These are phyloP conservation scores for Chromis chromis DNA, from an alignment of 2,797 vertebrate species.

Conservation along the genomic window DNA sequence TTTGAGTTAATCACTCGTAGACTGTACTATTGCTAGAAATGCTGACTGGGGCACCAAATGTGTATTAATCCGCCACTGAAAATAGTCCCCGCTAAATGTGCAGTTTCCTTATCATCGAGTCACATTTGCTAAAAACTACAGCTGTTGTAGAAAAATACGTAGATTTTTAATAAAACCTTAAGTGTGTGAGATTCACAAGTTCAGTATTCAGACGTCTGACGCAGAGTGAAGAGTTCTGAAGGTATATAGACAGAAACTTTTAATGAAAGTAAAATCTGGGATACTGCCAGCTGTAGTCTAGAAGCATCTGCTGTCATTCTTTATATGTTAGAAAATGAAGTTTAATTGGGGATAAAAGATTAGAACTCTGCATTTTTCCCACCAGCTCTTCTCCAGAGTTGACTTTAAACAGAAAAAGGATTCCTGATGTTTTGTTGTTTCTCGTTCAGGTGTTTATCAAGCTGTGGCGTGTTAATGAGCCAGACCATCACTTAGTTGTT, in stretches of 20 bases:
- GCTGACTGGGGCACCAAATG: too few species aligned
- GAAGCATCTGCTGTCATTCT: not conserved
- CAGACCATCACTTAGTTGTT: constrained; percentile 56
- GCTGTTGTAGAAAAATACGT: too few species aligned
- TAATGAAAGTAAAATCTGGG: not conserved
- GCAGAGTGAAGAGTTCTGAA: not conserved
- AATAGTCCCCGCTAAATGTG: too few species aligned
- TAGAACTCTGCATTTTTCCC: not conserved
- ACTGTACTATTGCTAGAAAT: not conserved
- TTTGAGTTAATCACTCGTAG: too few species aligned
- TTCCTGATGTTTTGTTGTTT: constrained; percentile 23
- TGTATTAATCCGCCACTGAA: too few species aligned
- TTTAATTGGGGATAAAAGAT: not conserved
- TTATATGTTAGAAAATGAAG: not conserved
- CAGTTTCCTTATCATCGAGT: not conserved
- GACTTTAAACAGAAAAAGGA: constrained; percentile 25
- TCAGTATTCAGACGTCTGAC: too few species aligned
- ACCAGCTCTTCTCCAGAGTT: not conserved
- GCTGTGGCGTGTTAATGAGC: constrained; percentile 56
- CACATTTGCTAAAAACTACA: not conserved
- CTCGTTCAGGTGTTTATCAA: constrained; percentile 46
- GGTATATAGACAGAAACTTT: not conserved
- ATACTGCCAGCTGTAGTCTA: not conserved
- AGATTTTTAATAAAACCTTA: too few species aligned
- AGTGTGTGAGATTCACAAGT: too few species aligned